Conservation (phyloP, 1,140 invertebrate species). For the Acarapis woodi region DNA sequence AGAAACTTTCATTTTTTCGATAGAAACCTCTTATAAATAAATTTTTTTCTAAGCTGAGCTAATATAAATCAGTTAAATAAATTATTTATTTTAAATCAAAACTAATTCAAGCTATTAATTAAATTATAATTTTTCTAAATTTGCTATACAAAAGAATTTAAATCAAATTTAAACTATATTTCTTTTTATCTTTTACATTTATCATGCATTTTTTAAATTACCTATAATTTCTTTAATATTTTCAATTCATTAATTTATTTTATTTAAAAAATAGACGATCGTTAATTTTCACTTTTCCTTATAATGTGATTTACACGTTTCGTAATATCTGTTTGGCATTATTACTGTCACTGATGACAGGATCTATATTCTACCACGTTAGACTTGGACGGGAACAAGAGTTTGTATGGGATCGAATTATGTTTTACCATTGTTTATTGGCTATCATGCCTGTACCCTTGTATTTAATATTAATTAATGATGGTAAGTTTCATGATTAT, state of each 20-base stretch:
- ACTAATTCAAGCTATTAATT: neutral
- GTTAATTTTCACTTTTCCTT: constrained; percentile 55
- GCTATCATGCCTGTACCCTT: constrained; percentile 42
- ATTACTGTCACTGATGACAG: constrained; percentile 46
- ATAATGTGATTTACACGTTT: constrained; percentile 42
- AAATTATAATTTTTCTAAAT: neutral
- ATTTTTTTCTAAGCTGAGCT: neutral
- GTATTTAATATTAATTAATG: constrained; percentile 32
- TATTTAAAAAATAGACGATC: constrained; percentile 24
- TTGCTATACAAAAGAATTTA: no score
- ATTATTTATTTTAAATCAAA: neutral
- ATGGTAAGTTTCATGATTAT: constrained; percentile 19
- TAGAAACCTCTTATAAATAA: neutral
- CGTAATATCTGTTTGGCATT: constrained; percentile 41
- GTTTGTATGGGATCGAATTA: constrained; percentile 26
- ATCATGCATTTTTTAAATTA: neutral
- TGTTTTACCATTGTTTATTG: constrained; percentile 53
- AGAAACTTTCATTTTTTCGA: neutral
- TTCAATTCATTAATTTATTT: constrained; percentile 5
- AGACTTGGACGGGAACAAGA: constrained; percentile 22
- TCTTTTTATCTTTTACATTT: no score
- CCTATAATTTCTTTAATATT: neutral
- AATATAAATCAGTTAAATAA: neutral
- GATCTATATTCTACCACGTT: constrained; percentile 62
- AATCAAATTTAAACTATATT: no score